Base-by-base conservation (phyloP, 35 echinoderm and acorn worm genomes). In the Amphiura filiformis region DNA sequence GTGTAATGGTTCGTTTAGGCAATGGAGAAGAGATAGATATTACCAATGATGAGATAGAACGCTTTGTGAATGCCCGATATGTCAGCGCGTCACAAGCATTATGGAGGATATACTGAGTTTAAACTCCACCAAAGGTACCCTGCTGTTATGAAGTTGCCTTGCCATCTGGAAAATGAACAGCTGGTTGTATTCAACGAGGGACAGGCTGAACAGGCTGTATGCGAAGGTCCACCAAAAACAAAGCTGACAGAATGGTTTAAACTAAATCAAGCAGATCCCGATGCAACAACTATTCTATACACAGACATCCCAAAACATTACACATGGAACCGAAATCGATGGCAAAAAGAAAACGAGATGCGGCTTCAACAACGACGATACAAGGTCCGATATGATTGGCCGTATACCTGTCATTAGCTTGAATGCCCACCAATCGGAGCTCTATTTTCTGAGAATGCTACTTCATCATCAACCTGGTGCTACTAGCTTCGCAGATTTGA, bases 1-100 rank as follows among this genome's bases (percentile, higher is more conserved):
- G 84, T 65, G 57, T 86, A 1, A 86, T 86, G 34, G 26, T 37
- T 18, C 47, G 84, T 12, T 65, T 75, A 12, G 35, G 31, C 26
- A 20, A 86, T 33, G 47, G 36, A 75, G 4, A 86, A 23, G 36
- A 37, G 35, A 56, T 65, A 35, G 47, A 86, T 32, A 65, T 56
- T 75, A 75, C 57, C 18, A 57, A 84, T 28, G 41, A 47, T 17
- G 38, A 33, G 57, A 47, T 47, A 18, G 47, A 86, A 75, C 84
- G 84, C 41, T 86, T 57, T 34, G 57, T 86, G 32, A 65, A 86
- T 75, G 84, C 49, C 20, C 75, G 84, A 65, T 86, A 84, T 34
- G 37, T 80, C 23, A 37, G 78, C 37, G 78, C 78, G 31, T 80
- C 78, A 80, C 31, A 80, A 37, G 78, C 78, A 80, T 80, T 35